A percentile compares a stretch with the other conserved stretches of the same genome.
Evolutionary conservation across 2,888 invertebrate genomes (phyloP).

Genomic region (Alsophila aescularia): DNA sequence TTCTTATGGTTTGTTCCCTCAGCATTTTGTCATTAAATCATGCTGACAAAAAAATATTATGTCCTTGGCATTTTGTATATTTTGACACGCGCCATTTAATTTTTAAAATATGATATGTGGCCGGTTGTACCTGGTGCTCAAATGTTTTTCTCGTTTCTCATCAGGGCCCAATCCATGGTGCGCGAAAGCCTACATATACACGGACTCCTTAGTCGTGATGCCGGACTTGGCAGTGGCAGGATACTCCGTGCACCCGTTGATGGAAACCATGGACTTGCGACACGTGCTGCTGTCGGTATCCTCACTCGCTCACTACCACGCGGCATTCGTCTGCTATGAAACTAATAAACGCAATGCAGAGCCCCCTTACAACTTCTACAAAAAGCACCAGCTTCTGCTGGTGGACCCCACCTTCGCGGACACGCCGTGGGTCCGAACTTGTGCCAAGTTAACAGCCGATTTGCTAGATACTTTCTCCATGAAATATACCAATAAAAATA

Average conservation of each 20-base stretch:
- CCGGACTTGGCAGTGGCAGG: conserved; percentile 64
- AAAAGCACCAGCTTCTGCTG: conserved; percentile 50
- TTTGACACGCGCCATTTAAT: too few species aligned
- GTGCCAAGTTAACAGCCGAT: conserved; percentile 59
- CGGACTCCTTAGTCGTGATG: conserved; percentile 64
- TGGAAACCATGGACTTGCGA: conserved; percentile 51
- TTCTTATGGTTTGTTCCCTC: too few species aligned
- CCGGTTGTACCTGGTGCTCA: too few species aligned
- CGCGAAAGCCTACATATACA: conserved; percentile 56
- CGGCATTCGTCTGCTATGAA: conserved; percentile 62
- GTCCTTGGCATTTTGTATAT: too few species aligned
- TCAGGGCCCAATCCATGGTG: conserved; percentile 61
- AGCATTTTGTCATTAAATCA: too few species aligned
- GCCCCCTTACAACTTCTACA: conserved; percentile 46
- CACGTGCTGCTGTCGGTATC: conserved; percentile 51
- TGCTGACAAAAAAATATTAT: too few species aligned
- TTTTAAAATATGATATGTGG: too few species aligned
- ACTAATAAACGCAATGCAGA: conserved; percentile 42
- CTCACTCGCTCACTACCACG: conserved; percentile 68
- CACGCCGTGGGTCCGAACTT: conserved; percentile 57
- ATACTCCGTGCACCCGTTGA: conserved; percentile 47
- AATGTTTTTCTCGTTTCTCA: conserved; percentile 9
- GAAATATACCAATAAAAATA: conserved; percentile 41
- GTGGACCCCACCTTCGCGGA: conserved; percentile 57
- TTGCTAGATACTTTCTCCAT: conserved; percentile 57